A percentile compares a stretch with the other conserved stretches of the same genome.
phyloP scores from a whole-genome alignment of 2,888 invertebrate species.

The Drosophila parthenogenetica region DNA sequence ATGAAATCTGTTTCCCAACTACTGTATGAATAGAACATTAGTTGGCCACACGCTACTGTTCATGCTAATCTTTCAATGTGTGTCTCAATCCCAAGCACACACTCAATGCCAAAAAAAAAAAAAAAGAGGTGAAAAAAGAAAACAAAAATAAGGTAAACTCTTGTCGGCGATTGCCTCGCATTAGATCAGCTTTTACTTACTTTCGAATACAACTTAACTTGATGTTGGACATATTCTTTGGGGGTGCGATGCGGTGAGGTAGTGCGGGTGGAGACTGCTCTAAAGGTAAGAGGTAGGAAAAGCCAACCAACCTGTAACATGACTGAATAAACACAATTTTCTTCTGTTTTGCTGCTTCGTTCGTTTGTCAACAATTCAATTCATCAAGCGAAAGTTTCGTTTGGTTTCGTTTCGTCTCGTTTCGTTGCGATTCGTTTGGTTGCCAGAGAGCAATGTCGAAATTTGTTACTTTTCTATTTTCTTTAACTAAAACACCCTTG shows the following conservation, averaged over 20 bases:
- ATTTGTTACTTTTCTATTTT: slow-evolving; percentile 76
- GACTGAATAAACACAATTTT: slow-evolving; percentile 79
- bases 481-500: slow-evolving; percentile 79
- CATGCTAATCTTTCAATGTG: slow-evolving; percentile 8
- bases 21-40: slow-evolving; percentile 1
- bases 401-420: slow-evolving; percentile 49
- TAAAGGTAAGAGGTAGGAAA: background rate
- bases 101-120: background rate
- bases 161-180: slow-evolving; percentile 21
- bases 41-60: background rate
- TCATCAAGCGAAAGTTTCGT: slow-evolving; percentile 76
- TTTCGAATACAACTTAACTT: slow-evolving; percentile 43
- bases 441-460: slow-evolving; percentile 40
- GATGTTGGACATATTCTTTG: slow-evolving; percentile 33
- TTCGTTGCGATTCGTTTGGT: slow-evolving; percentile 50
- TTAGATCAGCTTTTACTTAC: slow-evolving; percentile 45
- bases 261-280: background rate
- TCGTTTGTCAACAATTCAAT: slow-evolving; percentile 80
- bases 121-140: no score
- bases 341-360: slow-evolving; percentile 70
- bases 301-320: slow-evolving; percentile 64
- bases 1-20: slow-evolving; percentile 5
- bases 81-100: slow-evolving; percentile 1
- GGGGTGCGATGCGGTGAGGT: background rate
- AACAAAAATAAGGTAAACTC: slow-evolving; percentile 12